Evolutionary conservation across 2,888 invertebrate species (phyloP).

Genomic region (Beris morrisii): DNA sequence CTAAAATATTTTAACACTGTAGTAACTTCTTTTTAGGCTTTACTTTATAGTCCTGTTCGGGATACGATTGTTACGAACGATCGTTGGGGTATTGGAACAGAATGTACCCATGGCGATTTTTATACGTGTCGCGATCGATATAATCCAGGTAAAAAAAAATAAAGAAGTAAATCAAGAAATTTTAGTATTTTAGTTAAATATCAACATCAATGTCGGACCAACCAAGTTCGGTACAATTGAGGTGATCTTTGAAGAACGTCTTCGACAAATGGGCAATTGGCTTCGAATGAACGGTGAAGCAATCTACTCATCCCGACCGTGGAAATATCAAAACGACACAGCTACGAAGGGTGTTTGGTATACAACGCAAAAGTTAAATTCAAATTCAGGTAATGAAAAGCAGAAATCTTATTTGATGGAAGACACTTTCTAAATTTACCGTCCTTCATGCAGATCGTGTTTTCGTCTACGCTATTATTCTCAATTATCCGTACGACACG

Average conservation of each 20-base stretch:
- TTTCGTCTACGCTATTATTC: slow-evolving; percentile 67
- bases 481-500: slow-evolving; percentile 69
- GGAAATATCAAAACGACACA: slow-evolving; percentile 81
- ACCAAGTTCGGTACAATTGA: slow-evolving; percentile 84
- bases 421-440: too few species aligned
- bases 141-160: slow-evolving; percentile 65
- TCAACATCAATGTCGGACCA: slow-evolving; percentile 75
- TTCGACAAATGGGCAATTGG: slow-evolving; percentile 79
- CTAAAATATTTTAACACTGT: background rate
- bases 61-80: slow-evolving; percentile 91
- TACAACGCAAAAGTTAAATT: slow-evolving; percentile 55
- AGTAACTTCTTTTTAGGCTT: slow-evolving; percentile 58
- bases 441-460: slow-evolving; percentile 42
- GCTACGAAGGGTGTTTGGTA: slow-evolving; percentile 73
- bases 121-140: slow-evolving; percentile 83
- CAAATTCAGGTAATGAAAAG: slow-evolving; percentile 40
- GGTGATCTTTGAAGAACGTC: slow-evolving; percentile 84
- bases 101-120: slow-evolving; percentile 87
- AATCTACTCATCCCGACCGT: slow-evolving; percentile 77
- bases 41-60: slow-evolving; percentile 88
- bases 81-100: slow-evolving; percentile 81
- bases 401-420: background rate
- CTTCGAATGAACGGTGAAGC: slow-evolving; percentile 82
- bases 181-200: too few species aligned
- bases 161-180: background rate